Percentiles rank a stretch among this genome's conserved stretches.
Conservation (phyloP, 2,113 vertebrate species). For the Crotalus tigris region DNA sequence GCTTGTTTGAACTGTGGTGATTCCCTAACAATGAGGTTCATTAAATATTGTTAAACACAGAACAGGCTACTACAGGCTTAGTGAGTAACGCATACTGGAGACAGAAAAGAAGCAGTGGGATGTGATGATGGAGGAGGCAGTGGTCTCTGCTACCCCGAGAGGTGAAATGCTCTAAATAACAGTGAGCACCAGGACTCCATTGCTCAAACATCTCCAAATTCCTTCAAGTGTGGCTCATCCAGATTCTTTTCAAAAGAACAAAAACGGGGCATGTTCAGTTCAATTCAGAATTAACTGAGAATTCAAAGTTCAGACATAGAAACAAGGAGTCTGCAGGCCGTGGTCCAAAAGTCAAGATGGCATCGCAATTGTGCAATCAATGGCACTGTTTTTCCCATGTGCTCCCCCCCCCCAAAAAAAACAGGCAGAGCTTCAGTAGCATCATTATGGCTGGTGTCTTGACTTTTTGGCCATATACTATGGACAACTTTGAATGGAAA, state of each 20-base stretch:
- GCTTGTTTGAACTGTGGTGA: not conserved
- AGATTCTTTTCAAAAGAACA: not conserved
- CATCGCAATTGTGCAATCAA: not conserved
- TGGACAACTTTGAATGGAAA: conserved; percentile 24
- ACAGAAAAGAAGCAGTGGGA: not conserved
- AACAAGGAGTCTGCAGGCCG: not conserved
- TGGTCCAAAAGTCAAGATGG: not conserved
- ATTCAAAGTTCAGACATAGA: conserved; percentile 35
- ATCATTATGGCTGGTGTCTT: not conserved
- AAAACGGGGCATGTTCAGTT: not conserved
- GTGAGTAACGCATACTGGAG: not conserved
- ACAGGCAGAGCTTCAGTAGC: not conserved
- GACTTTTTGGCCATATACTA: not conserved
- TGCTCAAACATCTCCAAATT: not conserved
- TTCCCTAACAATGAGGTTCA: not conserved
- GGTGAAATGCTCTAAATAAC: not conserved
- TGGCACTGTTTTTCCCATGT: not conserved
- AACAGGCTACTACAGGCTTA: not conserved
- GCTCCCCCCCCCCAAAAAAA: not conserved
- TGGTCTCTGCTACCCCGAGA: not conserved
- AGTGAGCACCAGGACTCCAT: not conserved
- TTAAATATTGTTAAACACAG: not conserved
- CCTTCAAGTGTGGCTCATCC: not conserved
- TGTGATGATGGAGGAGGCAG: not conserved
- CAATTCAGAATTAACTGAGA: not conserved